Percentiles rank a stretch among this genome's conserved stretches.
phyloP scores from a whole-genome alignment of 2,888 invertebrate genomes.

The Unio delphinus region DNA sequence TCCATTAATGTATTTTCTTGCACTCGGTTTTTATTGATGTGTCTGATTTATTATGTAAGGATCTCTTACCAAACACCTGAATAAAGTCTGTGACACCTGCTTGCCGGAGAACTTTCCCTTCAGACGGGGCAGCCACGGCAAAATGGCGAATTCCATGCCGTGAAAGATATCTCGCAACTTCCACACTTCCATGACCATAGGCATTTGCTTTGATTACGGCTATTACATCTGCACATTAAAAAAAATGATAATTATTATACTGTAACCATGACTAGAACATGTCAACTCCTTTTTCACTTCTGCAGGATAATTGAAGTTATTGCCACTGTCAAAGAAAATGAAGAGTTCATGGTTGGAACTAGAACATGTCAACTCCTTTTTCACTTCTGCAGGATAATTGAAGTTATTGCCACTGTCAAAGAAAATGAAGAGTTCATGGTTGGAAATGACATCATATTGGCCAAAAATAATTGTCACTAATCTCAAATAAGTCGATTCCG shows the following conservation, averaged over 20 bases:
- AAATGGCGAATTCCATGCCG: slow-evolving; percentile 42
- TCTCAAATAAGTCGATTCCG: too few relatives aligned
- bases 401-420: too few relatives aligned
- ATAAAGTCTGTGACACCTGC: slow-evolving; percentile 44
- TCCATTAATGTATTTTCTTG: too few relatives aligned
- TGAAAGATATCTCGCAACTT: slow-evolving; percentile 42
- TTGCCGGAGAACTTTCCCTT: slow-evolving; percentile 49
- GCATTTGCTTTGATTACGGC: slow-evolving; percentile 55
- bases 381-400: too few relatives aligned
- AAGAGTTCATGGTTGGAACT: too few relatives aligned
- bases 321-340: too few relatives aligned
- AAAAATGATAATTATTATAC: slow-evolving; percentile 5
- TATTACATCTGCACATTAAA: slow-evolving; percentile 38
- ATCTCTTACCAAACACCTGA: slow-evolving; percentile 47
- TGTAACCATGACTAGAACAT: neutral
- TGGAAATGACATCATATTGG: too few relatives aligned
- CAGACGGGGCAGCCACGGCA: slow-evolving; percentile 52
- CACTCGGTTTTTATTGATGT: too few relatives aligned
- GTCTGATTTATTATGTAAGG: neutral
- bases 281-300: too few relatives aligned
- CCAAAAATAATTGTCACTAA: too few relatives aligned
- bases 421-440: too few relatives aligned
- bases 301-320: too few relatives aligned
- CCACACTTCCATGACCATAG: slow-evolving; percentile 55
- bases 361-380: neutral